Percentiles rank a stretch among this genome's conserved stretches.
Evolutionary conservation across 1,140 invertebrate genomes (phyloP).

Genomic region (Leptoteleia sp.): DNA sequence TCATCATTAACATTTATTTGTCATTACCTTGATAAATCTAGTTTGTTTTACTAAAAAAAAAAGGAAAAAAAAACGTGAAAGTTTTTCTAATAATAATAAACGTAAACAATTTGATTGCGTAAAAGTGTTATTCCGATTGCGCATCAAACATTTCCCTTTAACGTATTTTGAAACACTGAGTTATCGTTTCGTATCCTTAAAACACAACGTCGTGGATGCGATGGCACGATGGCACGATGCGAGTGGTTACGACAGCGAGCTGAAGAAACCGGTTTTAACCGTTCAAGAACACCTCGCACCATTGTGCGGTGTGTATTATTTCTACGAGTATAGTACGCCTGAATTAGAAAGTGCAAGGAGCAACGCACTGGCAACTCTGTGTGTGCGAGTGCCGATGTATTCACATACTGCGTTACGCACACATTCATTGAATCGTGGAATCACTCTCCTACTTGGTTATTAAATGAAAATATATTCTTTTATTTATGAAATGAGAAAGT

Average conservation of each 20-base stretch:
- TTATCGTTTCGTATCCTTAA: constrained; percentile 15
- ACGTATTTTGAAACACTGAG: constrained; percentile 16
- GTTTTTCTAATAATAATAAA: no score
- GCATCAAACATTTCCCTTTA: constrained; percentile 1
- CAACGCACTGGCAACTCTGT: constrained; percentile 42
- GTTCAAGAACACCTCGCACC: constrained; percentile 51
- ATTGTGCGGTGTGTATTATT: constrained; percentile 42
- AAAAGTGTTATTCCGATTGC: no score
- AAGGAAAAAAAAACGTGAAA: no score
- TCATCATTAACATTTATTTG: no score
- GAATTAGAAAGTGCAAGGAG: constrained; percentile 68
- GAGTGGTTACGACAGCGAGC: constrained; percentile 45
- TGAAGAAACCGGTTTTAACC: constrained; percentile 54
- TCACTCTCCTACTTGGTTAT: constrained; percentile 22
- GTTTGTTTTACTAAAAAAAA: no score
- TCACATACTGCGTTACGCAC: constrained; percentile 13
- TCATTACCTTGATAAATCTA: no score
- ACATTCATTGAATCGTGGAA: constrained; percentile 25
- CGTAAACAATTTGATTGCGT: no score
- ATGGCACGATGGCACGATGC: constrained; percentile 37
- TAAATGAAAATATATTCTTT: constrained; percentile 3
- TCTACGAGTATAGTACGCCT: constrained; percentile 49
- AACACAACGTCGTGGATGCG: constrained; percentile 21
- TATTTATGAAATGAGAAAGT: constrained; percentile 25
- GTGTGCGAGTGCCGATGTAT: constrained; percentile 7